Evolutionary conservation across 2,888 invertebrate species (phyloP).

Genomic region (Sesamia inferens): DNA sequence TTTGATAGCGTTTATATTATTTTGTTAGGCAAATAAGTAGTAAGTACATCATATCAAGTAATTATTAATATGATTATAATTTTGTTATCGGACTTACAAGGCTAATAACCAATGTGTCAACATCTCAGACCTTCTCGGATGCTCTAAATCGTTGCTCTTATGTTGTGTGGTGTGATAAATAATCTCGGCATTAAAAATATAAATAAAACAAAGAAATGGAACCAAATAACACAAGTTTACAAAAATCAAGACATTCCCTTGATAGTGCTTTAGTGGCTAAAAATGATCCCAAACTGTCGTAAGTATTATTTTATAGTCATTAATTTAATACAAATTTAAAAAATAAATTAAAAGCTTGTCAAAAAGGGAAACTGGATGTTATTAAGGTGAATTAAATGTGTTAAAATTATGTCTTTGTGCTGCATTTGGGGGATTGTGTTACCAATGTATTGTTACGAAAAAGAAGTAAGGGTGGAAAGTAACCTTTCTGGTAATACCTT

Average conservation of each 20-base stretch:
- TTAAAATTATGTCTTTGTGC: not conserved
- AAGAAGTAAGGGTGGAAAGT: no score
- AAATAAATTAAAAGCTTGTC: not conserved
- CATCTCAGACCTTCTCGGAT: slow-evolving; percentile 48
- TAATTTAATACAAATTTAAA: not conserved
- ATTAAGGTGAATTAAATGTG: no score
- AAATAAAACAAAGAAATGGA: slow-evolving; percentile 40
- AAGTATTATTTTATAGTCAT: slow-evolving; percentile 31
- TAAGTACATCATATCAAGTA: slow-evolving; percentile 51
- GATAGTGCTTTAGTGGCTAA: slow-evolving; percentile 49
- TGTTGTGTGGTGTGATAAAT: slow-evolving; percentile 36
- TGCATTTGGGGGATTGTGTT: not conserved
- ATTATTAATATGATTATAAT: slow-evolving; percentile 62
- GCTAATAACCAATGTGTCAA: slow-evolving; percentile 52
- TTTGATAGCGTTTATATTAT: slow-evolving; percentile 50
- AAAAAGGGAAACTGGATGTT: not conserved
- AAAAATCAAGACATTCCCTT: slow-evolving; percentile 42
- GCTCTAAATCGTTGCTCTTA: slow-evolving; percentile 49
- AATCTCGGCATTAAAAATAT: slow-evolving; percentile 10
- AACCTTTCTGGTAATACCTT: no score
- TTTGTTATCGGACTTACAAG: slow-evolving; percentile 61
- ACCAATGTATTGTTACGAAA: no score
- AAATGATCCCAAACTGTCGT: slow-evolving; percentile 47
- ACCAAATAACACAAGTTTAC: slow-evolving; percentile 36
- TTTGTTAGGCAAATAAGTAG: slow-evolving; percentile 39